Evolutionary conservation across 1,140 invertebrate species (phyloP).

Genomic region (Oryzaephilus surinamensis): DNA sequence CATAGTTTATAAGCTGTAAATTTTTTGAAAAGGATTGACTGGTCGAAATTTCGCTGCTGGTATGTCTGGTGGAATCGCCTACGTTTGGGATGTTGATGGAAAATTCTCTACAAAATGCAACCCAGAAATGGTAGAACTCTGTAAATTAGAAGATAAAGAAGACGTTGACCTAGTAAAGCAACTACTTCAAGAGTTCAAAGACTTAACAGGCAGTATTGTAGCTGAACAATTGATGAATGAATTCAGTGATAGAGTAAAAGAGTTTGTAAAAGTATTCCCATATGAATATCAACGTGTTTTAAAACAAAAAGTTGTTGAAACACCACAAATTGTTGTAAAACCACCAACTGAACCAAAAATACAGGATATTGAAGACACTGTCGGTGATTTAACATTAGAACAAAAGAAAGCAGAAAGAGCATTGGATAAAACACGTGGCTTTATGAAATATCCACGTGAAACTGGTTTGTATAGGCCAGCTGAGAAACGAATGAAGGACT

Average conservation of each 20-base stretch:
- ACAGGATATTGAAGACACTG: conserved; percentile 80
- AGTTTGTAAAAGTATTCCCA: conserved; percentile 96
- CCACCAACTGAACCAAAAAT: conserved; percentile 43
- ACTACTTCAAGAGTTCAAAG: conserved; percentile 76
- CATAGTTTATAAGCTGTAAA: not conserved
- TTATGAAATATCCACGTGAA: conserved; percentile 92
- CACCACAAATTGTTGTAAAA: conserved; percentile 30
- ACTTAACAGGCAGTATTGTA: conserved; percentile 82
- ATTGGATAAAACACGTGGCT: conserved; percentile 78
- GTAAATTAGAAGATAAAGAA: conserved; percentile 65
- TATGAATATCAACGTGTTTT: conserved; percentile 92
- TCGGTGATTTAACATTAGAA: conserved; percentile 62
- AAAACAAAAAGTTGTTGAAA: conserved; percentile 56
- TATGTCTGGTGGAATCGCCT: conserved; percentile 72
- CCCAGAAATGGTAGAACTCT: conserved; percentile 78
- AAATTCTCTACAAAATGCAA: conserved; percentile 84
- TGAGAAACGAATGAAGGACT: conserved; percentile 79
- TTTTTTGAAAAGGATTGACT: conserved; percentile 56
- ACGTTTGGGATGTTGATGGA: conserved; percentile 83
- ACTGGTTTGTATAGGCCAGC: conserved; percentile 73
- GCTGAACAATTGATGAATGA: conserved; percentile 68
- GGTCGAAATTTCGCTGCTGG: conserved; percentile 97
- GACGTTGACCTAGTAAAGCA: conserved; percentile 73
- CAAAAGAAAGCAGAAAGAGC: conserved; percentile 69
- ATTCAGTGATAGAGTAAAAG: conserved; percentile 68